Base-by-base conservation (phyloP, 35 echinoderm and acorn worm species). In the Strongylocentrotus purpuratus region DNA sequence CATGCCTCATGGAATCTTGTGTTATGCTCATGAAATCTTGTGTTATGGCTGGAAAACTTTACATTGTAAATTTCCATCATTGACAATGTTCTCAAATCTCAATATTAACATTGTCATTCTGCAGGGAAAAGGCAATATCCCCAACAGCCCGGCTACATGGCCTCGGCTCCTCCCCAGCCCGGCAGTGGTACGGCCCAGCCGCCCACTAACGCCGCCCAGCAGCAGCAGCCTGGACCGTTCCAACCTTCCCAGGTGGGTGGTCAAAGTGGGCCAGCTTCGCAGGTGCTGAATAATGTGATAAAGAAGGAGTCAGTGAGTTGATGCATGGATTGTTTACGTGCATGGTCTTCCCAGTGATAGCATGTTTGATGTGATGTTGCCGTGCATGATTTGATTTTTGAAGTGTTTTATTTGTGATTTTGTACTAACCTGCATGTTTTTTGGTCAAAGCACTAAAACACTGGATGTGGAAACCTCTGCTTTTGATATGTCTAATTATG, bases 121-220 rank as follows among this genome's bases (percentile, higher is more conserved):
- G 45, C 91, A 97, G 96, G 96, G 25, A 97, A 93, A 94, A 94
- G 97, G 70, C 94, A 96, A 91, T 97, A 97, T 71, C 97, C 97
- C 33, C 95, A 96, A 31, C 95, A 97, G 47, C 92, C 94, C 17
- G 33, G 90, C 50, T 96, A 96, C 61, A 94, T 94, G 94, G 25
- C 33, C 3, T 48, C 91, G 2, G 91, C 13, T 32, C 91, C 91
- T 58, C 48, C 91, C 91, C 91, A 93, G 91, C 14, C 91, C 17
- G 48, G 48, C 3, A 55, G 91, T 93, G 85, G 85, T 45, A 95
- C 88, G 94, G 86, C 71, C 86, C 71, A 87, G 45, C 94, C 94
- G 13, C 78, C 94, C 78, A 86, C 94, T 71, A 48, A 60, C 20
- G 33, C 46, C 7, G 91, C 94, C 4, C 94, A 86, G n/a, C 60